Evolutionary conservation across 2,113 vertebrate species (phyloP).

Genomic region (Mustela lutreola): DNA sequence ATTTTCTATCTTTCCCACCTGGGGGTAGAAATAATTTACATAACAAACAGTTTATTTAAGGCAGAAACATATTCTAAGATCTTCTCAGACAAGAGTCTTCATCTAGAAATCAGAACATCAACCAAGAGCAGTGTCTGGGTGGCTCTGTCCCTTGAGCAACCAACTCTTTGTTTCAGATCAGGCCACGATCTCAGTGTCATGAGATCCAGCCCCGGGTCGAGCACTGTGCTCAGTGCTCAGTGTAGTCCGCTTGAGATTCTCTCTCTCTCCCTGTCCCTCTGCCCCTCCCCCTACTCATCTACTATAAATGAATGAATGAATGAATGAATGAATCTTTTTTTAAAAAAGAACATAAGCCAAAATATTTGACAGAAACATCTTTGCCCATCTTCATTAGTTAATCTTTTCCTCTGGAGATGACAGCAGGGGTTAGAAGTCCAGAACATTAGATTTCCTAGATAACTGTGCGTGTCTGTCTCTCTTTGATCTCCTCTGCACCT

Average conservation of each 20-base stretch:
- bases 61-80: background rate
- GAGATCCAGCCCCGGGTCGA: background rate
- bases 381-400: background rate
- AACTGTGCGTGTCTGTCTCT: background rate
- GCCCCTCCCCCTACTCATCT: background rate
- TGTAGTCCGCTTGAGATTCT: background rate
- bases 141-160: background rate
- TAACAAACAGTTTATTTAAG: background rate
- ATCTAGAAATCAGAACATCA: background rate
- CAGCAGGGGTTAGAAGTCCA: background rate
- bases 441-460: background rate
- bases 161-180: background rate
- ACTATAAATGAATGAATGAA: too few relatives aligned
- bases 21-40: background rate
- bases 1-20: background rate
- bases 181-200: background rate
- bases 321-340: too few relatives aligned
- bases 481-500: background rate
- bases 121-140: background rate
- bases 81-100: background rate
- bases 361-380: background rate
- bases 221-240: background rate
- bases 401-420: background rate
- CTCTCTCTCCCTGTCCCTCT: background rate
- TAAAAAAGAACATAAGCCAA: background rate